These are phyloP conservation scores for Elgonia sp. DNA, from an alignment of 2,888 invertebrate species.

Conservation along the genomic window DNA sequence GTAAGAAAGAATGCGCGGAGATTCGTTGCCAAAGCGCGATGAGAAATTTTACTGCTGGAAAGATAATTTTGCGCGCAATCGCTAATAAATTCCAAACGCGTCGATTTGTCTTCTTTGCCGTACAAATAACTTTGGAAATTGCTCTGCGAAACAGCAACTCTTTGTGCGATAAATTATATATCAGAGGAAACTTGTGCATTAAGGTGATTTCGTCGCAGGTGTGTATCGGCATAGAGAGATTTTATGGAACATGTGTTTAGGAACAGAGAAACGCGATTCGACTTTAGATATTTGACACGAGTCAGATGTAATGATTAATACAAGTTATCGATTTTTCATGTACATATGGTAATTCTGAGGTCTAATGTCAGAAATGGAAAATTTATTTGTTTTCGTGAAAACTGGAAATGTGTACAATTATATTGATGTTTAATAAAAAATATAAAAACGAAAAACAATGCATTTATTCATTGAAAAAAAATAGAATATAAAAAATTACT, in stretches of 20 bases:
- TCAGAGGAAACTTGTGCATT: constrained; percentile 19
- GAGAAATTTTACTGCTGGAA: too few species aligned
- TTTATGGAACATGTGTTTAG: not conserved
- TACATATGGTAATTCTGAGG: not conserved
- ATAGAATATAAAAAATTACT: too few species aligned
- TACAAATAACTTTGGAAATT: constrained; percentile 11
- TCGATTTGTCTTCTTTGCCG: constrained; percentile 8
- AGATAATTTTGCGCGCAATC: not conserved
- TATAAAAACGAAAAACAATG: too few species aligned
- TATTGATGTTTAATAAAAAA: too few species aligned
- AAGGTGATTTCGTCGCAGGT: constrained; percentile 19
- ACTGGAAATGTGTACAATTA: too few species aligned
- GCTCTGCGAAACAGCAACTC: not conserved
- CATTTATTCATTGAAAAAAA: too few species aligned
- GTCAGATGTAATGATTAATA: not conserved
- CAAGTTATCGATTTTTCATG: constrained; percentile 14
- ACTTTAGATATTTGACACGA: constrained; percentile 24
- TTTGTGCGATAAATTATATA: constrained; percentile 24
- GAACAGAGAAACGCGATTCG: constrained; percentile 8
- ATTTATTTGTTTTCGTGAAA: too few species aligned
- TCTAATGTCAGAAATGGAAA: not conserved
- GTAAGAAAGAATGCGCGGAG: too few species aligned
- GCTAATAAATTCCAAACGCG: constrained; percentile 5
- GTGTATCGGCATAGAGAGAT: not conserved
- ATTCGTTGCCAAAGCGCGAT: too few species aligned